A percentile compares a stretch with the other conserved stretches of the same genome.
phyloP scores from a whole-genome alignment of 2,888 invertebrate genomes.

The Chrysina gloriosa region DNA sequence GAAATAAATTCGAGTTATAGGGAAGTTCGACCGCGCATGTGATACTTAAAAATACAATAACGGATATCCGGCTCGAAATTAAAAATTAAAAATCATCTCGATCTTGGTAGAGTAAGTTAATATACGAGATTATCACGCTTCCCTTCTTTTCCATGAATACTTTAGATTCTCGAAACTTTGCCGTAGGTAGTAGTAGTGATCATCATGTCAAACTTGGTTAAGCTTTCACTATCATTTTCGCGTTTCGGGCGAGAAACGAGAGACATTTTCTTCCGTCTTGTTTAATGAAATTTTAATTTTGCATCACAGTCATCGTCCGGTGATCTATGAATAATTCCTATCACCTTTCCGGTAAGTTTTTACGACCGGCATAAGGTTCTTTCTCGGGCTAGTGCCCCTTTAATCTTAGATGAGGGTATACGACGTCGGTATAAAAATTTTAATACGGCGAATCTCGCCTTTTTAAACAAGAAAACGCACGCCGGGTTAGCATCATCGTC shows the following conservation, averaged over 20 bases:
- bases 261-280: background rate
- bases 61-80: no score
- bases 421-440: constrained; percentile 29
- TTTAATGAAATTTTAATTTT: constrained; percentile 27
- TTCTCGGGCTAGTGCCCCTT: constrained; percentile 6
- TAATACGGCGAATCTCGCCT: constrained; percentile 9
- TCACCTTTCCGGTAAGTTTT: constrained; percentile 20
- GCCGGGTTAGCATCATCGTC: constrained; percentile 8
- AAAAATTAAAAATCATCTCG: no score
- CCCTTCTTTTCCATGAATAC: no score
- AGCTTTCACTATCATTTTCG: background rate
- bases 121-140: no score
- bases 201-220: no score
- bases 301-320: constrained; percentile 6
- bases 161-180: no score
- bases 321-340: constrained; percentile 32
- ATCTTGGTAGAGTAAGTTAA: no score
- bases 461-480: constrained; percentile 21
- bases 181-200: no score
- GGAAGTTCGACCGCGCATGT: no score
- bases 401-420: constrained; percentile 34
- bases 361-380: background rate
- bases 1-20: no score
- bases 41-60: no score
- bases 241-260: background rate